A percentile compares a stretch with the other conserved stretches of the same genome.
These are phyloP conservation scores for Psylliodes chrysocephalus DNA, from an alignment of 2,888 invertebrate species.

Conservation along the genomic window DNA sequence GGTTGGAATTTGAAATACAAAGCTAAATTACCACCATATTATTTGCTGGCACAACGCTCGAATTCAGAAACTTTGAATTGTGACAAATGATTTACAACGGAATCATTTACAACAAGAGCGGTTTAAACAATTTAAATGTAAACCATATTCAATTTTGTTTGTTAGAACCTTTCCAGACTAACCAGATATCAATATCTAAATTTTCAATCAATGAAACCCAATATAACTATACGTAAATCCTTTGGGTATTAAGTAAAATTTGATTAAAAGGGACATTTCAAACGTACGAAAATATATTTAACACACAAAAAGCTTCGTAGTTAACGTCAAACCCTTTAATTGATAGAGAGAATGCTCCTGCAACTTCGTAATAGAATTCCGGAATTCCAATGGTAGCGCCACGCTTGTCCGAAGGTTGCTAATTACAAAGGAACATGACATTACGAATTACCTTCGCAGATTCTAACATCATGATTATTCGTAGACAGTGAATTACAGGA, in stretches of 20 bases:
- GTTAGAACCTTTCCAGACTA: too few species aligned
- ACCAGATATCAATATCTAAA: too few species aligned
- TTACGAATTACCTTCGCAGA: slow-evolving; percentile 22
- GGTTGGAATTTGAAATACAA: too few species aligned
- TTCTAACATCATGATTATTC: slow-evolving; percentile 23
- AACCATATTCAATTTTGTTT: too few species aligned
- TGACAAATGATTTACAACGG: too few species aligned
- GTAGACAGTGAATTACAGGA: slow-evolving; percentile 7
- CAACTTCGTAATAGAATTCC: slow-evolving; percentile 6
- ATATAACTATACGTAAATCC: too few species aligned
- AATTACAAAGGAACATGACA: slow-evolving; percentile 27
- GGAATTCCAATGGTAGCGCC: background rate
- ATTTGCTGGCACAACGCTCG: too few species aligned
- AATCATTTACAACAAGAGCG: too few species aligned
- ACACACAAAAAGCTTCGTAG: background rate
- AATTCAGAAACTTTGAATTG: too few species aligned
- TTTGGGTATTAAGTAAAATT: background rate
- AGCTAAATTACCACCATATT: too few species aligned
- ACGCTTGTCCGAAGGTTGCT: slow-evolving; percentile 6
- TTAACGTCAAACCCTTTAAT: background rate
- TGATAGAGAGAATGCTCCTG: background rate
- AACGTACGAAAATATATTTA: background rate
- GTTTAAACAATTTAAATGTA: too few species aligned
- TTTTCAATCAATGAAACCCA: too few species aligned
- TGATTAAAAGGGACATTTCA: background rate